phyloP scores from a whole-genome alignment of 2,113 vertebrate species.

The Boleophthalmus pectinirostris region DNA sequence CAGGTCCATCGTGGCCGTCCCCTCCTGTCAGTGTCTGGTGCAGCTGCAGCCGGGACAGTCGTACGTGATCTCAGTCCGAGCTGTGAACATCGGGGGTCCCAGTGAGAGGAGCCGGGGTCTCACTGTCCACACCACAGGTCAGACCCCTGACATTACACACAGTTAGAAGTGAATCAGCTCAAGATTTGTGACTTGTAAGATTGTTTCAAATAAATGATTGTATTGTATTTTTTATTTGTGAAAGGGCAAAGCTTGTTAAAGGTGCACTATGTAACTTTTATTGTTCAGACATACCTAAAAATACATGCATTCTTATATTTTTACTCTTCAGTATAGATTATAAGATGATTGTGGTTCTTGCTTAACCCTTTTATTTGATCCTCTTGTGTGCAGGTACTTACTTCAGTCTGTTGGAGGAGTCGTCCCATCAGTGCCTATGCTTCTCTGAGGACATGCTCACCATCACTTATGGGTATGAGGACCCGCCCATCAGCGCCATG shows the following conservation, averaged over 20 bases:
- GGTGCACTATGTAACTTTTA: no score
- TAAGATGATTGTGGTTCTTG: no score
- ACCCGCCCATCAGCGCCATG: slow-evolving; percentile 78
- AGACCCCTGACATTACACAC: no score
- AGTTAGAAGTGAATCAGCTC: neutral
- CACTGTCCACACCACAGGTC: slow-evolving; percentile 84
- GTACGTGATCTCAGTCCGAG: slow-evolving; percentile 84
- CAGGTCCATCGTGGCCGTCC: slow-evolving; percentile 91
- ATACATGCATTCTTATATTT: no score
- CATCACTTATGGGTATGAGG: slow-evolving; percentile 81
- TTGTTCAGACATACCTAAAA: no score
- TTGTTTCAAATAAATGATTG: neutral
- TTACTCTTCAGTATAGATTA: no score
- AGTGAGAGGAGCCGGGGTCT: slow-evolving; percentile 83
- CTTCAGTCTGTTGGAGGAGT: slow-evolving; percentile 87
- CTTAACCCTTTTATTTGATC: neutral
- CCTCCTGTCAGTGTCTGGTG: slow-evolving; percentile 88
- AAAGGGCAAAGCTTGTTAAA: no score
- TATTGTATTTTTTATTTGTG: no score
- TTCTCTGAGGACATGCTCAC: slow-evolving; percentile 89
- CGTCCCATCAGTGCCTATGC: slow-evolving; percentile 86
- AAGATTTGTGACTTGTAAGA: neutral
- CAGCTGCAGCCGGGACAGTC: slow-evolving; percentile 81
- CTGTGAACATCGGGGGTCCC: slow-evolving; percentile 88
- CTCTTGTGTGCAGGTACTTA: slow-evolving; percentile 82